Percentiles rank a stretch among this genome's conserved stretches.
Evolutionary conservation across 2,888 invertebrate species (phyloP).

Genomic region (Sminthurides aquaticus): DNA sequence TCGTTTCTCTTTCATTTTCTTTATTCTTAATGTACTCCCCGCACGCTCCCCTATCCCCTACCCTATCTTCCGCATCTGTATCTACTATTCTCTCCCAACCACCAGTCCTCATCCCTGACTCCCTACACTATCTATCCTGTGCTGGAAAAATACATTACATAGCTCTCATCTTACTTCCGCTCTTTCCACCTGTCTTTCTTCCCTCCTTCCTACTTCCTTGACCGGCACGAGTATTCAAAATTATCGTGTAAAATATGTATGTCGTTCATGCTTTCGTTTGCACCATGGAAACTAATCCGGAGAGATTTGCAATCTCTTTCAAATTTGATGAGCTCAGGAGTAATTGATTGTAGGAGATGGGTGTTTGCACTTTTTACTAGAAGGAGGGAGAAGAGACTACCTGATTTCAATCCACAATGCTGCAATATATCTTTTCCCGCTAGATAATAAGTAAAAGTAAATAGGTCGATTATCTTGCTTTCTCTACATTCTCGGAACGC

Average conservation of each 20-base stretch:
- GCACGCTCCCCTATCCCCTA: not conserved
- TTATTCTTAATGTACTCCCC: not conserved
- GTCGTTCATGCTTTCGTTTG: no score
- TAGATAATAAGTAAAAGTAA: not conserved
- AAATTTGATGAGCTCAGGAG: no score
- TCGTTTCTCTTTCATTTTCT: slow-evolving; percentile 2
- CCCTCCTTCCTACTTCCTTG: not conserved
- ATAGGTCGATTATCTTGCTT: not conserved
- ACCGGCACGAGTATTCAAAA: not conserved
- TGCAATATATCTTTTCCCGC: not conserved
- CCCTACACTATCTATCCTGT: no score
- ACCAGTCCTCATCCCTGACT: no score
- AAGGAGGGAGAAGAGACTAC: not conserved
- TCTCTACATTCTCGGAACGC: no score
- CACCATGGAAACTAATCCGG: no score
- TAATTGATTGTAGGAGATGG: no score
- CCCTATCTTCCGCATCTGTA: not conserved
- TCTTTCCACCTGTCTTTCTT: not conserved
- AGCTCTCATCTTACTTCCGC: not conserved
- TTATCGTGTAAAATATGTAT: no score
- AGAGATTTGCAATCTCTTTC: no score
- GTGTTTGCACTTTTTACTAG: not conserved
- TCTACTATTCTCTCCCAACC: not conserved
- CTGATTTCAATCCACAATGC: not conserved
- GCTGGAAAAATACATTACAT: no score